Evolutionary conservation across 2,113 vertebrate species (phyloP).

Genomic region (Ammospiza caudacuta): DNA sequence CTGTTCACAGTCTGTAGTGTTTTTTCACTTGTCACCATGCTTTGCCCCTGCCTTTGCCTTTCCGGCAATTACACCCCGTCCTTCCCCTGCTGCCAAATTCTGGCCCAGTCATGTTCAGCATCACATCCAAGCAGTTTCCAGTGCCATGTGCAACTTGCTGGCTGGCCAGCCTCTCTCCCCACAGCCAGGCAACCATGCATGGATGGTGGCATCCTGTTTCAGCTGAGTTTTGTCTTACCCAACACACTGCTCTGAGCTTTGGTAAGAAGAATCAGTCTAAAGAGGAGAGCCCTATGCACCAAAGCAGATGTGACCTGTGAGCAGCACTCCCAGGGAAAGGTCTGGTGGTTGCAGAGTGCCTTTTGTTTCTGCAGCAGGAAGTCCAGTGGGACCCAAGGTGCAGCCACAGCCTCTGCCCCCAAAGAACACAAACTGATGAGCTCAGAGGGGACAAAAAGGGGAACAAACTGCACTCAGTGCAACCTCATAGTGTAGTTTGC

Average conservation of each 20-base stretch:
- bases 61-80: rapidly evolving
- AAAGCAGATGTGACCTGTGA: rapidly evolving
- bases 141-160: rapidly evolving
- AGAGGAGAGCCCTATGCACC: background rate
- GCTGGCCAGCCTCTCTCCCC: background rate
- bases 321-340: background rate
- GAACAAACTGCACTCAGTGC: background rate
- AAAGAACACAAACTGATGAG: background rate
- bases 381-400: background rate
- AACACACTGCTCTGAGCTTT: background rate
- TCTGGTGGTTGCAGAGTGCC: background rate
- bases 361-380: background rate
- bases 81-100: background rate
- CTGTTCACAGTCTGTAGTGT: background rate
- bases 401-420: background rate
- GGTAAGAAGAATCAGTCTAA: background rate
- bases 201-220: background rate
- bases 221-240: background rate
- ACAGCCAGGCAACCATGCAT: rapidly evolving
- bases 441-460: background rate
- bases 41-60: background rate
- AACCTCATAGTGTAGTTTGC: background rate
- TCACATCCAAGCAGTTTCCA: background rate
- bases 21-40: background rate
- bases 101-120: background rate